Conservation (phyloP, 1,140 invertebrate species). For the Drosophila repleta region DNA sequence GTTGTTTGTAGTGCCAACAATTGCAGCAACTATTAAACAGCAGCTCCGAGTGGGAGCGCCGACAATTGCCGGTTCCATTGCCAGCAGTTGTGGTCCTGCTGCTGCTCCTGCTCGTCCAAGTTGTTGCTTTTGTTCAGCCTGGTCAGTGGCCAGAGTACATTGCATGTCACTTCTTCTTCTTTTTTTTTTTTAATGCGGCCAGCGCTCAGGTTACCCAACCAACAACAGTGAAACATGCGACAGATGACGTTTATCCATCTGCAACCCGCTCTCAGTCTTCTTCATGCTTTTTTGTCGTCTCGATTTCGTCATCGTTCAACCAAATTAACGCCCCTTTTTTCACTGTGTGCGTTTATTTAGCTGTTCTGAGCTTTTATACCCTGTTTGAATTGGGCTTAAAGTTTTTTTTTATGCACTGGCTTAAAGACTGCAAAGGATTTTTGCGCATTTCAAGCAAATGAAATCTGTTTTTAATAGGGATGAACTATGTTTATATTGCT, state of each 20-base stretch:
- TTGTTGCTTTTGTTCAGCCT: neutral
- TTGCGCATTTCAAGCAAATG: too few relatives aligned
- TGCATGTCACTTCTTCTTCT: constrained; percentile 14
- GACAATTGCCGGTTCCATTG: constrained; percentile 55
- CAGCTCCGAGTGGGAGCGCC: constrained; percentile 18
- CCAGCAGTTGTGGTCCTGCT: constrained; percentile 9
- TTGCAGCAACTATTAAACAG: constrained; percentile 62
- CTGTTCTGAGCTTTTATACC: constrained; percentile 1
- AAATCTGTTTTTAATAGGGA: too few relatives aligned
- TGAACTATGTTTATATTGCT: too few relatives aligned
- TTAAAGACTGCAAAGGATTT: too few relatives aligned
- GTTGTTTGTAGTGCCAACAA: constrained; percentile 70
- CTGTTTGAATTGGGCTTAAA: neutral
- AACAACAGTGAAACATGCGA: constrained; percentile 28
- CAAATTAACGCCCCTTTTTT: constrained; percentile 55
- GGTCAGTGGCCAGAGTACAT: constrained; percentile 6
- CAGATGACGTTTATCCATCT: constrained; percentile 39
- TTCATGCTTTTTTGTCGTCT: constrained; percentile 43
- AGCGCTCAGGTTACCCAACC: constrained; percentile 33
- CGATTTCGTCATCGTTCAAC: constrained; percentile 73
- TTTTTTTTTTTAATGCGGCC: neutral
- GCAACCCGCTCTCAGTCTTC: too few relatives aligned
- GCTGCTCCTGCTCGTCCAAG: too few relatives aligned
- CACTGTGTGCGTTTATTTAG: constrained; percentile 3
- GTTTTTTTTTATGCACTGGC: neutral